These are phyloP conservation scores for Erpetoichthys calabaricus DNA, from an alignment of 2,797 vertebrate genomes.

Conservation along the genomic window DNA sequence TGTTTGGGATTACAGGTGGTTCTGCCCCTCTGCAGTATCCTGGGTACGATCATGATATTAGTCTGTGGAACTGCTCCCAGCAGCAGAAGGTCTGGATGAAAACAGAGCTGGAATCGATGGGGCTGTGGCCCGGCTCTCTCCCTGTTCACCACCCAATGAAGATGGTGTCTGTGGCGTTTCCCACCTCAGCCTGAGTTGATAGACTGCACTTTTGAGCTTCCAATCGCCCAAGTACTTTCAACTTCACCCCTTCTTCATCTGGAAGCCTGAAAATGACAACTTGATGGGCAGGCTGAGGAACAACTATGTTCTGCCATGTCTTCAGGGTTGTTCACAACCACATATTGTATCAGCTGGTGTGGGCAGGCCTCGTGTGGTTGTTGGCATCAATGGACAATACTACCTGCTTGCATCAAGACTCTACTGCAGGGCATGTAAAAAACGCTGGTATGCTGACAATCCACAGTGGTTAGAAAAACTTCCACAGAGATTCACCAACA, in stretches of 20 bases:
- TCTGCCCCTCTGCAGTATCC: too few species aligned
- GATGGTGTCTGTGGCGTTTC: slow-evolving; percentile 11
- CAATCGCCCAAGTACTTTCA: too few species aligned
- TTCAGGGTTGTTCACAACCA: too few species aligned
- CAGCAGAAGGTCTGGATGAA: slow-evolving; percentile 11
- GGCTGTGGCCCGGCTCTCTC: slow-evolving; percentile 7
- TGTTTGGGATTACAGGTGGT: too few species aligned
- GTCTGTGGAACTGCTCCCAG: slow-evolving; percentile 1
- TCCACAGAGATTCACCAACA: neutral
- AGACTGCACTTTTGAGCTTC: neutral
- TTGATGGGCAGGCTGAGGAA: too few species aligned
- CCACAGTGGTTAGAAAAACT: slow-evolving; percentile 8
- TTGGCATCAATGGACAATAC: too few species aligned
- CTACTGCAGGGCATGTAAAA: neutral
- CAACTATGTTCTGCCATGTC: too few species aligned
- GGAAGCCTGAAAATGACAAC: too few species aligned
- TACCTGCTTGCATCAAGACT: too few species aligned
- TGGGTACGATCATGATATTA: neutral
- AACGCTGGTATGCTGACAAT: slow-evolving; percentile 12
- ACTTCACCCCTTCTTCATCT: too few species aligned
- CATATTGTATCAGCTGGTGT: too few species aligned
- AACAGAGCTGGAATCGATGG: slow-evolving; percentile 7
- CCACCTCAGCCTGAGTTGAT: slow-evolving; percentile 13
- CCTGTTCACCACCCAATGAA: slow-evolving; percentile 8
- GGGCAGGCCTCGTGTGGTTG: too few species aligned